A percentile compares a stretch with the other conserved stretches of the same genome.
phyloP scores from a whole-genome alignment of 2,113 vertebrate genomes.

The Sisor rabdophorus region DNA sequence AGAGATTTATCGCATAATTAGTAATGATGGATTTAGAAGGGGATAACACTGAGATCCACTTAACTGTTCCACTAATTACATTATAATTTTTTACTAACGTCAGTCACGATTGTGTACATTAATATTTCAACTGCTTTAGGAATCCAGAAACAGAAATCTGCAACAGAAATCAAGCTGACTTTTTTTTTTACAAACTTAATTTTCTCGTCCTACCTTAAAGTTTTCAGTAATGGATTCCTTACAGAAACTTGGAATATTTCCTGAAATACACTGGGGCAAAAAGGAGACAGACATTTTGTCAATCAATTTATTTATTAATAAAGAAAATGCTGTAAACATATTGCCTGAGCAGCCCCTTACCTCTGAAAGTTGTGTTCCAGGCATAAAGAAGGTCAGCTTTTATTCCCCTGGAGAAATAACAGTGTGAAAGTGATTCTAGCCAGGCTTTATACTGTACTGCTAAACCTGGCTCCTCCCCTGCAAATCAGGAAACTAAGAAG shows the following conservation, averaged over 20 bases:
- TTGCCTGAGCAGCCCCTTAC: conserved; percentile 28
- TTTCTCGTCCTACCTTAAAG: conserved; percentile 45
- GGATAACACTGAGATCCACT: not conserved
- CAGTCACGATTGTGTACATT: not conserved
- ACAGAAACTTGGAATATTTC: conserved; percentile 47
- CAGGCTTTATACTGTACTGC: conserved; percentile 31
- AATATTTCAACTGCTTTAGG: not conserved
- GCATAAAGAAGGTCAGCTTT: conserved; percentile 45
- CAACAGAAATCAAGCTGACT: not conserved
- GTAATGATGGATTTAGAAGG: not conserved
- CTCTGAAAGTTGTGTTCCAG: conserved; percentile 36
- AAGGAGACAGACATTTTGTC: not conserved
- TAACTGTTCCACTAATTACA: not conserved
- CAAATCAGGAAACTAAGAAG: not conserved
- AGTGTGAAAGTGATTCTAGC: not conserved
- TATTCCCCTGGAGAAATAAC: not conserved
- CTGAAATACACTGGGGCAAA: conserved; percentile 48
- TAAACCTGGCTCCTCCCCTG: conserved; percentile 25
- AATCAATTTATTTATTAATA: conserved; percentile 1
- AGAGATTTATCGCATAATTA: not conserved
- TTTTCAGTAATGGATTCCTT: not conserved
- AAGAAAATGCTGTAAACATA: not conserved
- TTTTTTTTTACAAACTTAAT: not conserved
- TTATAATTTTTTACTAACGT: not conserved
- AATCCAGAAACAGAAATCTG: not conserved